phyloP scores from a whole-genome alignment of 2,113 vertebrate genomes.

The Speoplatyrhinus poulsoni region DNA sequence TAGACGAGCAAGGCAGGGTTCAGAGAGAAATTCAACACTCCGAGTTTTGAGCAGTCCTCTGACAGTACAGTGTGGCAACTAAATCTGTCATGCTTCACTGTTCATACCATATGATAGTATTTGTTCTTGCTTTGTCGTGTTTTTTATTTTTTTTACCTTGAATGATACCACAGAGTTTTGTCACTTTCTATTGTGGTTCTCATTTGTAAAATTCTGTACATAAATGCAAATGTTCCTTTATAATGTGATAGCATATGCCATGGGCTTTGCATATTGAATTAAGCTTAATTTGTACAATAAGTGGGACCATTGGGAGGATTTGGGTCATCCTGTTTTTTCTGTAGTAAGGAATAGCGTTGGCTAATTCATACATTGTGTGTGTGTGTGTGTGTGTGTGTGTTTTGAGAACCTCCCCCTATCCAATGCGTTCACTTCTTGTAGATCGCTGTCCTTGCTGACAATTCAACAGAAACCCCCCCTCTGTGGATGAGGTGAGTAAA shows the following conservation, averaged over 20 bases:
- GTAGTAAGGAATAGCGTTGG: slow-evolving; percentile 41
- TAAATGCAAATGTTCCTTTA: slow-evolving; percentile 63
- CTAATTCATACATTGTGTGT: slow-evolving; percentile 16
- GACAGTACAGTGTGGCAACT: slow-evolving; percentile 48
- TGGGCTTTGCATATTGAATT: slow-evolving; percentile 57
- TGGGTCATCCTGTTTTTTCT: slow-evolving; percentile 60
- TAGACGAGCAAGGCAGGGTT: slow-evolving; percentile 63
- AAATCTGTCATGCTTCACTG: slow-evolving; percentile 59
- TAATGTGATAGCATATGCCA: slow-evolving; percentile 22
- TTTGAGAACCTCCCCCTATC: slow-evolving; percentile 40
- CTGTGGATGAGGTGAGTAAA: neutral
- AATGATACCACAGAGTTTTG: slow-evolving; percentile 48
- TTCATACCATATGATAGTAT: slow-evolving; percentile 46
- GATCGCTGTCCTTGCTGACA: slow-evolving; percentile 45
- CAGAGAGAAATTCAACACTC: slow-evolving; percentile 42
- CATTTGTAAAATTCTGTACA: slow-evolving; percentile 46
- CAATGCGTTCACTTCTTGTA: neutral
- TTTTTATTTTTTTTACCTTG: slow-evolving; percentile 43
- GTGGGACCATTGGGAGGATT: slow-evolving; percentile 56
- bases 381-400: slow-evolving; percentile 29
- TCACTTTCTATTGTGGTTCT: slow-evolving; percentile 23
- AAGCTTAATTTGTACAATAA: slow-evolving; percentile 61
- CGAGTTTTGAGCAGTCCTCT: slow-evolving; percentile 40
- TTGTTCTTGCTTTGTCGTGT: slow-evolving; percentile 7
- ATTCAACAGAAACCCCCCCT: too few species aligned